A percentile compares a stretch with the other conserved stretches of the same genome.
Evolutionary conservation across 2,888 invertebrate species (phyloP).

Genomic region (Morpho helenor): DNA sequence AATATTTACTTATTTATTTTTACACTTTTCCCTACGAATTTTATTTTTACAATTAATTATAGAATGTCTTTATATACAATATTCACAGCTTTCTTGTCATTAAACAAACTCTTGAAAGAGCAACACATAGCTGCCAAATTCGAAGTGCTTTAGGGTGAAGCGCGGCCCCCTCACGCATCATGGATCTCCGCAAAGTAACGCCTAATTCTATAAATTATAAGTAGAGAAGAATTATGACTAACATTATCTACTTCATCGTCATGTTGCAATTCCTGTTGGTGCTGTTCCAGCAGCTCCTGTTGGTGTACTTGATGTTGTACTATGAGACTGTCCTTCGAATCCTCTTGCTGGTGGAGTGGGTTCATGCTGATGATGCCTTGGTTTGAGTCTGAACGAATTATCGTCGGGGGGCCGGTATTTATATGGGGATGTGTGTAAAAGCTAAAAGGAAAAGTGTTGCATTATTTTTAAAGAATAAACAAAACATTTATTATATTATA

Average conservation of each 20-base stretch:
- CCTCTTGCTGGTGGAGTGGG: constrained; percentile 63
- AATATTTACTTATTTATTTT: too few relatives aligned
- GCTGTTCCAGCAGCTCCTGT: constrained; percentile 72
- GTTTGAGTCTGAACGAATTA: constrained; percentile 66
- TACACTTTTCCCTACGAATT: too few relatives aligned
- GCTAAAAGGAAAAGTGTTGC: constrained; percentile 43
- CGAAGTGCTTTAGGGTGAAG: too few relatives aligned
- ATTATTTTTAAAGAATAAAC: neutral
- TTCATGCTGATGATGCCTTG: constrained; percentile 71
- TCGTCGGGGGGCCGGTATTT: constrained; percentile 67
- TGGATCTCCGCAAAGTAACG: too few relatives aligned
- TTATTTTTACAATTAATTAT: too few relatives aligned
- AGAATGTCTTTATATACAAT: too few relatives aligned
- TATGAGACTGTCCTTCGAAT: constrained; percentile 73
- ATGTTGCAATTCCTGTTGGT: constrained; percentile 70
- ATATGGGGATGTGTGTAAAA: constrained; percentile 73
- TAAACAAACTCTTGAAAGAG: too few relatives aligned
- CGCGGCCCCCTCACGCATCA: too few relatives aligned
- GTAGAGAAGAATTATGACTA: neutral
- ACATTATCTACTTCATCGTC: constrained; percentile 65
- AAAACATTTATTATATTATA: neutral
- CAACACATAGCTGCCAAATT: too few relatives aligned
- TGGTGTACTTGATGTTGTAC: constrained; percentile 71
- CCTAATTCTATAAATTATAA: too few relatives aligned
- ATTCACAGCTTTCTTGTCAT: too few relatives aligned